Evolutionary conservation across 2,797 vertebrate species (phyloP), one percentile per base, ranked within the genome.

Genomic region (Sebastes aleutianus): DNA sequence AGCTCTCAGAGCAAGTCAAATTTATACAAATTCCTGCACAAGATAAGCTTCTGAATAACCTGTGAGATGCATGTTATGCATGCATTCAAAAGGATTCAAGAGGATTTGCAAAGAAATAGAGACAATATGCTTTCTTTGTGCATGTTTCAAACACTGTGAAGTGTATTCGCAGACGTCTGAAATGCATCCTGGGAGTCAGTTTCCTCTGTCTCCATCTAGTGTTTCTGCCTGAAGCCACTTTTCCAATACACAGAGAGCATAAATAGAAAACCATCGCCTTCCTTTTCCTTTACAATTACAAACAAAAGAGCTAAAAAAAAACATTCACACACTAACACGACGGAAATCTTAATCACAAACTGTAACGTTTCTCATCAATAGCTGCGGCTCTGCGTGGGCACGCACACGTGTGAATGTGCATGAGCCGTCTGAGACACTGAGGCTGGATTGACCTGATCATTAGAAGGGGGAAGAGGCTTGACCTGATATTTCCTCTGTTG

Each of bases 401-500:
- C 14, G 16, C 43, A 47, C 18, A 53, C 80, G 74, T 89, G 88
- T 83, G 84, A 87, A 58, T 81, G 88, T 87, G 90, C 88, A 83
- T 74, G 82, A 92, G 91, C 84, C 76, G 78, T 88, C 86, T 93
- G 91, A 93, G 93, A 92, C 47, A 64, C 74, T 29, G 62, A 85
- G 87, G 85, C 89, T 87, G 87, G 92, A 90, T 90, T 94, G 91
- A 92, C 89, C 92, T 93, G 94, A 95, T 95, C 95, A 94, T 94
- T 93, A 89, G 77, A 86, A 71, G 72, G 84, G 90, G 92, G 92
- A 95, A 95, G 93, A 95, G 91, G 94, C 94, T 94, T 96, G 95
- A 95, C 93, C 94, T 91, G 88, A 94, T 94, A 92, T 96, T 97
- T 97, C 96, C 95, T 96, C 93, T 96, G 95, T 96, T 96, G 94